Percentiles rank a stretch among this genome's conserved stretches.
Evolutionary conservation across 2,797 vertebrate species (phyloP).

Genomic region (Siniperca scherzeri): DNA sequence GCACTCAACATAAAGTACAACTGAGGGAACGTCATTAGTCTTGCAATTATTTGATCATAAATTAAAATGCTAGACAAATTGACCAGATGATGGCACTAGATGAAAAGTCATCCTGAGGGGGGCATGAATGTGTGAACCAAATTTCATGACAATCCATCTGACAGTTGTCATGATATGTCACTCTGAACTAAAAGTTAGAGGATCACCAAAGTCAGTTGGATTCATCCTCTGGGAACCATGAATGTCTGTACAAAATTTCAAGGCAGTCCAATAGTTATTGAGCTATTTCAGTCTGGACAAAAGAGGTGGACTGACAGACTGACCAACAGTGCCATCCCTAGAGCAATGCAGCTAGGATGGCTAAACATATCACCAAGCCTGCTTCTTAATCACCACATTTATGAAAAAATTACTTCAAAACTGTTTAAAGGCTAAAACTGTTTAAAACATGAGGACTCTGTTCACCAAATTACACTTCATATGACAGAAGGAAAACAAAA

Average conservation of each 20-base stretch:
- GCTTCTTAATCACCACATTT: neutral
- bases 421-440: neutral
- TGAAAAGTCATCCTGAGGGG: neutral
- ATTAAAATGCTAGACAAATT: neutral
- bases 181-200: neutral
- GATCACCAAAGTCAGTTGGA: neutral
- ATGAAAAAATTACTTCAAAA: neutral
- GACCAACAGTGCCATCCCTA: neutral
- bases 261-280: neutral
- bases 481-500: neutral
- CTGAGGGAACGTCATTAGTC: no score
- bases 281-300: neutral
- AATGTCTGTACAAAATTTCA: neutral
- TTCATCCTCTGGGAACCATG: neutral
- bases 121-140: neutral
- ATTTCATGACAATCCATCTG: neutral
- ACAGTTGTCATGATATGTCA: neutral
- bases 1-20: no score
- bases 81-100: neutral
- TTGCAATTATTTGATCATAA: no score
- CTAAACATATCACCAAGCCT: neutral
- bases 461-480: neutral
- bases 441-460: neutral
- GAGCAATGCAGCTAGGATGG: neutral
- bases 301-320: neutral